Evolutionary conservation across 2,797 vertebrate genomes (phyloP).

Genomic region (Liasis olivaceus): DNA sequence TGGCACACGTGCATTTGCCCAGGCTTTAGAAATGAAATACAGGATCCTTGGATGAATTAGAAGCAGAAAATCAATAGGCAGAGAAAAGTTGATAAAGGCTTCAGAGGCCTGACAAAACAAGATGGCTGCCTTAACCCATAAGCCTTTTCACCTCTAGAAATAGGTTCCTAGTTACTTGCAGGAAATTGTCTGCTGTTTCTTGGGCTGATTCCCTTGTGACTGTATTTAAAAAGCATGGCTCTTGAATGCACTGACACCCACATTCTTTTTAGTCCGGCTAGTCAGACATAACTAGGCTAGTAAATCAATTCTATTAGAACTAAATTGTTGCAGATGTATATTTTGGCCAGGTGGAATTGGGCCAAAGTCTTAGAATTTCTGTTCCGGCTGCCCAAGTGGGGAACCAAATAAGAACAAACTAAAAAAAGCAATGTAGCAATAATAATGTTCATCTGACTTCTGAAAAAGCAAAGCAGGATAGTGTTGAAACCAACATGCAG

Average conservation of each 20-base stretch:
- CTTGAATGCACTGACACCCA: conserved; percentile 3
- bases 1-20: not conserved
- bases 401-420: not conserved
- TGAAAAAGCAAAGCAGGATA: not conserved
- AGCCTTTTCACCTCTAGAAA: not conserved
- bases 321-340: conserved; percentile 40
- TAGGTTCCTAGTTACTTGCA: conserved; percentile 6
- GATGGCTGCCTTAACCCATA: not conserved
- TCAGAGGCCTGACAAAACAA: not conserved
- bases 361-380: conserved; percentile 40
- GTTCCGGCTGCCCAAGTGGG: conserved; percentile 4
- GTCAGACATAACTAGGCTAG: conserved; percentile 8
- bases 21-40: not conserved
- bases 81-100: not conserved
- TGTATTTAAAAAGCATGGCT: not conserved
- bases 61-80: not conserved
- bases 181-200: not conserved
- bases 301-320: conserved; percentile 30
- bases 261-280: not conserved
- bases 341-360: conserved; percentile 23
- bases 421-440: not conserved
- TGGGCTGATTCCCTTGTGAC: not conserved
- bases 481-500: not conserved
- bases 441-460: conserved; percentile 2
- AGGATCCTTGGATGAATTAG: not conserved